These are phyloP conservation scores for Odontomyia ornata DNA, from an alignment of 2,888 invertebrate species.

Conservation along the genomic window DNA sequence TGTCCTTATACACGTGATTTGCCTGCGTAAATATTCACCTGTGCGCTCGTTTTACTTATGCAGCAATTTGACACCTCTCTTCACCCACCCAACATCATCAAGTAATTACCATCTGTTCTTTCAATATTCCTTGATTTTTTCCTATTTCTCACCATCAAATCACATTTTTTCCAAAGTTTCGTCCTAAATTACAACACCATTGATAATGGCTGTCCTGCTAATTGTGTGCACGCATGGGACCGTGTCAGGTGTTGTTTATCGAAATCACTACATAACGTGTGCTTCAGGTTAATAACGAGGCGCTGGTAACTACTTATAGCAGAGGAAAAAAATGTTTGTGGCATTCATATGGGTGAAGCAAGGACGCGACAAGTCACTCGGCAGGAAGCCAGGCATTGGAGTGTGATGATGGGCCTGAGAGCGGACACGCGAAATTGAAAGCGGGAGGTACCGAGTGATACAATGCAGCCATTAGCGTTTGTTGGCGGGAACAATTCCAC, in stretches of 20 bases:
- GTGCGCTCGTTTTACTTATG: neutral
- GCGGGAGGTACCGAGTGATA: neutral
- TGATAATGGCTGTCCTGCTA: slow-evolving; percentile 47
- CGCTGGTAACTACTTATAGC: slow-evolving; percentile 23
- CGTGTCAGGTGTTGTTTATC: slow-evolving; percentile 42
- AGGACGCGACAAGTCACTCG: slow-evolving; percentile 25
- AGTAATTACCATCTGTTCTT: slow-evolving; percentile 3
- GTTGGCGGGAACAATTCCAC: neutral
- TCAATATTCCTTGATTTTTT: slow-evolving; percentile 21
- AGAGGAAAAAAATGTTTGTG: neutral
- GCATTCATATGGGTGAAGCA: neutral
- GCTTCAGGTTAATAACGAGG: slow-evolving; percentile 30
- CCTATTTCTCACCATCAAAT: slow-evolving; percentile 14
- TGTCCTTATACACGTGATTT: no score
- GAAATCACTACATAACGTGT: slow-evolving; percentile 45
- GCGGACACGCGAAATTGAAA: neutral
- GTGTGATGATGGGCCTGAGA: neutral
- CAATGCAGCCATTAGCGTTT: neutral
- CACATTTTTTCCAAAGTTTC: slow-evolving; percentile 40
- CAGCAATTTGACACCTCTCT: neutral
- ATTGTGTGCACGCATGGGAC: slow-evolving; percentile 47
- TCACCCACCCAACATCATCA: neutral
- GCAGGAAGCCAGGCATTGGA: slow-evolving; percentile 8
- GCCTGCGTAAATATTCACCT: no score
- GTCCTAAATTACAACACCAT: slow-evolving; percentile 39